These are phyloP conservation scores for Buphagus erythrorhynchus DNA, from an alignment of 2,797 vertebrate genomes.

Conservation along the genomic window DNA sequence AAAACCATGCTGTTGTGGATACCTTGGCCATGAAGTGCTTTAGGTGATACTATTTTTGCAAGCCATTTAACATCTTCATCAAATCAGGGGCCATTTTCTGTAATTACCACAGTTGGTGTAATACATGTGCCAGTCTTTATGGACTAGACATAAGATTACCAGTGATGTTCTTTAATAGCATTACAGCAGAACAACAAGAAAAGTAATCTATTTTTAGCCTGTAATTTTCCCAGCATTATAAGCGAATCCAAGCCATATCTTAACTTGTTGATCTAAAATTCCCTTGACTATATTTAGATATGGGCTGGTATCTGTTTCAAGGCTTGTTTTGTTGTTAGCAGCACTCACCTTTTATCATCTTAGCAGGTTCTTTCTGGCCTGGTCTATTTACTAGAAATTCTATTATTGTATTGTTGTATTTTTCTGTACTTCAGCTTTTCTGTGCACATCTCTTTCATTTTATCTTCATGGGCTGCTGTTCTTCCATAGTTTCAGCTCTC, in stretches of 20 bases:
- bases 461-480: background rate
- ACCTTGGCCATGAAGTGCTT: background rate
- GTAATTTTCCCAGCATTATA: conserved; percentile 2
- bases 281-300: background rate
- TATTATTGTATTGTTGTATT: background rate
- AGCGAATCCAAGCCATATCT: background rate
- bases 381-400: background rate
- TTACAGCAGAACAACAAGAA: background rate
- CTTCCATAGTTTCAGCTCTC: background rate
- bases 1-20: background rate
- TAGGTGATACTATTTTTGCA: conserved; percentile 14
- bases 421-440: background rate
- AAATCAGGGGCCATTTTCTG: conserved; percentile 38
- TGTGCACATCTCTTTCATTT: background rate
- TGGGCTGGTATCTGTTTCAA: background rate
- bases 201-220: conserved; percentile 12
- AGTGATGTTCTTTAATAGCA: background rate
- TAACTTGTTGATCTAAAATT: conserved; percentile 4
- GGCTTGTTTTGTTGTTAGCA: background rate
- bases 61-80: background rate
- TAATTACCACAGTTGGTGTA: conserved; percentile 1
- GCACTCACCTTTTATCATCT: background rate
- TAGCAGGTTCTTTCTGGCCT: background rate
- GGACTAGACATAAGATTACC: background rate
- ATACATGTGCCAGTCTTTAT: background rate